Conservation (phyloP, 2,797 vertebrate genomes). For the Tauraco hartlaubi region DNA sequence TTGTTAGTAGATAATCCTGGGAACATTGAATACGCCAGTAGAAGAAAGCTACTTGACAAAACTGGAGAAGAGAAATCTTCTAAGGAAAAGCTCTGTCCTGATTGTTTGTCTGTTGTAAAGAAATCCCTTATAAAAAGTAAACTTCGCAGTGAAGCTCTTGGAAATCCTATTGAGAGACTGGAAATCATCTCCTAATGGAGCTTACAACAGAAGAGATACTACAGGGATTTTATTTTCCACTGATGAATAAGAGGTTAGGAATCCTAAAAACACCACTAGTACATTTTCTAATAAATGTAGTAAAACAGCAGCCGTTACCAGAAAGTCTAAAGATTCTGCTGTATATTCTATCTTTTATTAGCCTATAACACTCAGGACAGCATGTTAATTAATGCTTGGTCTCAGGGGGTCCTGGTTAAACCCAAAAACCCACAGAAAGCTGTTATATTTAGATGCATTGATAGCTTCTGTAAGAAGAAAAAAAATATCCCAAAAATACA, state of each 20-base stretch:
- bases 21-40: slow-evolving; percentile 42
- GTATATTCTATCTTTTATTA: slow-evolving; percentile 46
- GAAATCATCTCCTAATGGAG: slow-evolving; percentile 73
- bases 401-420: slow-evolving; percentile 10
- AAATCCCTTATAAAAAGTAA: slow-evolving; percentile 68
- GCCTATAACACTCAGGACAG: slow-evolving; percentile 37
- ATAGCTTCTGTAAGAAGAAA: slow-evolving; percentile 33
- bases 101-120: slow-evolving; percentile 65
- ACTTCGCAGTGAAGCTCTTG: slow-evolving; percentile 69
- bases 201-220: slow-evolving; percentile 51
- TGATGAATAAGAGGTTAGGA: slow-evolving; percentile 30
- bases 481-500: slow-evolving; percentile 11
- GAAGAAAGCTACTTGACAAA: slow-evolving; percentile 50
- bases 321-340: slow-evolving; percentile 20
- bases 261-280: slow-evolving; percentile 27
- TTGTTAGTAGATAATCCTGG: slow-evolving; percentile 44
- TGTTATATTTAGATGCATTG: slow-evolving; percentile 49
- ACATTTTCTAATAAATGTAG: slow-evolving; percentile 8
- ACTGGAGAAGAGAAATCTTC: slow-evolving; percentile 44
- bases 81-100: slow-evolving; percentile 61
- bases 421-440: slow-evolving; percentile 14
- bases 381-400: slow-evolving; percentile 58
- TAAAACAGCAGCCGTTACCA: slow-evolving; percentile 10
- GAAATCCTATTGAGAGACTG: slow-evolving; percentile 69
- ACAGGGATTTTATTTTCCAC: slow-evolving; percentile 14